Percentiles rank a stretch among this genome's conserved stretches.
phyloP scores from a whole-genome alignment of 2,797 vertebrate species.

The Podarcis siculus region DNA sequence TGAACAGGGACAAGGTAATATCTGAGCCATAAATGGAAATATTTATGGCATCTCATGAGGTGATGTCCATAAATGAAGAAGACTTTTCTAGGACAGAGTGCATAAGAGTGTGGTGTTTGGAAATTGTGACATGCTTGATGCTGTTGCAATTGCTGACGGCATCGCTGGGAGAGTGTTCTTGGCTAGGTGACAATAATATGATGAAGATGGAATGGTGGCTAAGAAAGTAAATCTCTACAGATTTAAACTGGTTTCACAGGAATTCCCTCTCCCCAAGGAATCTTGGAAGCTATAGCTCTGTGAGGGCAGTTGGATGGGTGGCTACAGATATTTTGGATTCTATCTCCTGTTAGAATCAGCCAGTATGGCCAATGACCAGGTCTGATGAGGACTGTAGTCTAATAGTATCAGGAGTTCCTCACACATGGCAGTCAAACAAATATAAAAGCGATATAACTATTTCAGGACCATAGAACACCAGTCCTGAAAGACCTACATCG shows the following conservation, averaged over 20 bases:
- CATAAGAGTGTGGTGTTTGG: neutral
- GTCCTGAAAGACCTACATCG: no score
- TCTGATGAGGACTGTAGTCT: no score
- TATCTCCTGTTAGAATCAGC: no score
- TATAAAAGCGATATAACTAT: neutral
- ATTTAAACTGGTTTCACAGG: neutral
- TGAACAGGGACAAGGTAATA: constrained; percentile 29
- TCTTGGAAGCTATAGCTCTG: neutral
- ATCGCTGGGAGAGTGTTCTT: neutral
- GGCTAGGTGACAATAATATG: neutral
- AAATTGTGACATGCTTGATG: neutral
- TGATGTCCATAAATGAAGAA: neutral
- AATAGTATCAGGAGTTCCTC: no score
- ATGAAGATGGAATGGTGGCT: neutral
- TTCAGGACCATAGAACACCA: no score
- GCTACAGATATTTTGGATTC: neutral
- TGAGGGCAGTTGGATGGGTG: no score
- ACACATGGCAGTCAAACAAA: neutral
- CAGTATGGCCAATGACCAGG: no score
- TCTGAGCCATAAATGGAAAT: constrained; percentile 8
- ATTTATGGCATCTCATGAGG: neutral
- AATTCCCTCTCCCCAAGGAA: neutral
- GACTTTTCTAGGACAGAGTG: neutral
- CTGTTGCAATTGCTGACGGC: neutral
- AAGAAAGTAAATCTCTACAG: neutral